A percentile compares a stretch with the other conserved stretches of the same genome.
Evolutionary conservation across 2,113 vertebrate genomes (phyloP).

Genomic region (Macroglossus sobrinus): DNA sequence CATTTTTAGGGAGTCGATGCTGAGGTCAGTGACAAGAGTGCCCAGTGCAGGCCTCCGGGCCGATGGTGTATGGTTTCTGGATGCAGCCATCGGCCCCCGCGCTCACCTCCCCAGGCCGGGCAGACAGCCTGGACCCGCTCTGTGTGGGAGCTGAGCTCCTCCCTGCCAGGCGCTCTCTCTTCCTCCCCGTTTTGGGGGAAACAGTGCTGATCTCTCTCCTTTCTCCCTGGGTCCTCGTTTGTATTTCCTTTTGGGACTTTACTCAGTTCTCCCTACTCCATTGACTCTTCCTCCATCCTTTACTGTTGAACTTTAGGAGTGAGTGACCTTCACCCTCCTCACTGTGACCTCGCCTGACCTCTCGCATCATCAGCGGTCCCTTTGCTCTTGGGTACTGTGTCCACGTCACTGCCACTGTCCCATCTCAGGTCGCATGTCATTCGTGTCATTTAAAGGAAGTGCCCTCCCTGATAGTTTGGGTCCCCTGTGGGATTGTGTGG

Average conservation of each 20-base stretch:
- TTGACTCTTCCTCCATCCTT: no score
- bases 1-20: neutral
- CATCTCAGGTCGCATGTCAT: neutral
- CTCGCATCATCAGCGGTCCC: neutral
- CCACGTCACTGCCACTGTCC: neutral
- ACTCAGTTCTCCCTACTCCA: neutral
- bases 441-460: neutral
- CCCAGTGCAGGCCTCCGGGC: neutral
- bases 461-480: neutral
- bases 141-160: no score
- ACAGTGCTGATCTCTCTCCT: neutral
- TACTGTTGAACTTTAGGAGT: rapidly evolving
- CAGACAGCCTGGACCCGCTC: no score
- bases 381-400: neutral
- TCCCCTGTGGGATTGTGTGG: neutral
- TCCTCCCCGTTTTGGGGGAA: neutral
- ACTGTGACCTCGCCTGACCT: neutral
- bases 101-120: no score
- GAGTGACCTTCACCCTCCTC: neutral
- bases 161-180: neutral
- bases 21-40: neutral
- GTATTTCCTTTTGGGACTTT: neutral
- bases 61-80: neutral
- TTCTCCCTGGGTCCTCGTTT: neutral
- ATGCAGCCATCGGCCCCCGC: no score